Percentiles rank a stretch among this genome's conserved stretches.
These are phyloP conservation scores for Dioctria rufipes DNA, from an alignment of 2,888 invertebrate genomes.

Conservation along the genomic window DNA sequence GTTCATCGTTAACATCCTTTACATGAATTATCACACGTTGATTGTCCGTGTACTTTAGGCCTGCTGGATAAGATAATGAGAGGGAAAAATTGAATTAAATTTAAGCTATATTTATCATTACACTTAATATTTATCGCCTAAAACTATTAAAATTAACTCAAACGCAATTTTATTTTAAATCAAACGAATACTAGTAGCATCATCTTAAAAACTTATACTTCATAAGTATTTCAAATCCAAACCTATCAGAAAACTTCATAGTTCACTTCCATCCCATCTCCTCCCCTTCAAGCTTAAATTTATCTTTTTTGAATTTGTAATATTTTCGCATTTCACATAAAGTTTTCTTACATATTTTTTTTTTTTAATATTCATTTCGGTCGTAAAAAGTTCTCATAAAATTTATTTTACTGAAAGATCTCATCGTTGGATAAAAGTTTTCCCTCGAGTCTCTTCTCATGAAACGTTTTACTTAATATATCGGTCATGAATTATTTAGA, in stretches of 20 bases:
- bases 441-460: neutral
- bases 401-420: neutral
- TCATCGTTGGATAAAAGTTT: neutral
- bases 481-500: conserved; percentile 41
- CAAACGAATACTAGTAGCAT: too few species aligned
- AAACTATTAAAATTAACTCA: too few species aligned
- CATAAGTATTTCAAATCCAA: neutral
- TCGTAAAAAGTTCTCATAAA: conserved; percentile 26
- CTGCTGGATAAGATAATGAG: conserved; percentile 64
- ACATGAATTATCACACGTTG: conserved; percentile 96
- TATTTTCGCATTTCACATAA: neutral
- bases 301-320: conserved; percentile 33
- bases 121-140: too few species aligned
- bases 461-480: conserved; percentile 33
- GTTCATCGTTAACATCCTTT: conserved; percentile 97
- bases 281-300: neutral
- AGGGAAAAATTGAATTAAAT: too few species aligned
- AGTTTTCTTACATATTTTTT: conserved; percentile 14
- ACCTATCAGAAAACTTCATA: conserved; percentile 13
- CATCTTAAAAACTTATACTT: too few species aligned
- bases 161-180: too few species aligned
- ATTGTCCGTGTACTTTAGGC: conserved; percentile 86
- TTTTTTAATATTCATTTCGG: conserved; percentile 5
- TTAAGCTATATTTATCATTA: too few species aligned
- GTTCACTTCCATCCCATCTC: neutral